Evolutionary conservation across 2,797 vertebrate species (phyloP), one percentile per base, ranked within the genome.

Genomic region (Enteromius paludinosus): DNA sequence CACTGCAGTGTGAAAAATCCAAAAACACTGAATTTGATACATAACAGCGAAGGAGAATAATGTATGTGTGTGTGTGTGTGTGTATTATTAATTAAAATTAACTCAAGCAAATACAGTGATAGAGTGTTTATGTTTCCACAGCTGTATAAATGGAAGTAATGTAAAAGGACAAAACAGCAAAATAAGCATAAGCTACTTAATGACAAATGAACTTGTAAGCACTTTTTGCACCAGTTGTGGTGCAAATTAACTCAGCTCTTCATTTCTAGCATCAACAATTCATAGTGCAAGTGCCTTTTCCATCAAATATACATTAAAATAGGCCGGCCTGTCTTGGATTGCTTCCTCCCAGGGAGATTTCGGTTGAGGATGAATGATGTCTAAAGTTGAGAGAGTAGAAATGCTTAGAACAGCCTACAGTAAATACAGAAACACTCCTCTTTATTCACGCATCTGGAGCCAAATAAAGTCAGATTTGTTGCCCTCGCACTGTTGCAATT

Each of bases 301-400:
- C 75, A 86, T 87, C 47, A 86, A 86, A 87, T 82, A 83, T 84
- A 86, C 72, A 84, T 83, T n/a, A 23, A 30, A 20, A 69, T 71
- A 23, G 69, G 47, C 28, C 73, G 54, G 43, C 18, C 41, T 73
- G 28, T 54, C 66, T 72, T 83, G 77, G 38, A 64, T 52, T 70
- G 78, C 74, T 52, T 77, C 35, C 62, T 73, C 61, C 49, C 41
- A 71, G n/a, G 11, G 11, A 43, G 76, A 56, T 83, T 66, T 49
- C 12, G 6, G 62, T 33, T 76, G 52, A 62, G 68, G 38, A 84
- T 71, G 78, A 79, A 68, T 41, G 9, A 68, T 56, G 49, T 47
- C 68, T 52, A 35, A 73, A 75, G 74, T 45, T 56, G 20, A 20
- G 47, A 78, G 47, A 61, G 49, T 23, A 41, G n/a, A 18, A 72